Percentiles rank a stretch among this genome's conserved stretches.
Conservation (phyloP, 2,888 invertebrate species). For the Eristalis arbustorum region DNA sequence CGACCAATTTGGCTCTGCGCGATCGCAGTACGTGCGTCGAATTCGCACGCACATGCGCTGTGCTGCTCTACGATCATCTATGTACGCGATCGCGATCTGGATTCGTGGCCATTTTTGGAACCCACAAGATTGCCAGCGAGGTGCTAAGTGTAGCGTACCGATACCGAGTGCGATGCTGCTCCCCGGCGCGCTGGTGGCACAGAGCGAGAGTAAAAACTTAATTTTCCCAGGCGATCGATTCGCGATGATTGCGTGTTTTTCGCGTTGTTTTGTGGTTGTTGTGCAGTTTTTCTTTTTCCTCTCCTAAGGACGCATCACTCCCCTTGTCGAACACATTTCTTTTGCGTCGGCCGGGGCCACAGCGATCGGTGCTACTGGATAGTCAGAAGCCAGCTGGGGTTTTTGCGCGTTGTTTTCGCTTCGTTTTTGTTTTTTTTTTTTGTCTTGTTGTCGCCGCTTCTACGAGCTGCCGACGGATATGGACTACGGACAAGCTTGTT, state of each 20-base stretch:
- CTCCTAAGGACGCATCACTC: conserved; percentile 24
- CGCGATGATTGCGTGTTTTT: conserved; percentile 70
- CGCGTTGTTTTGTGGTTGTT: conserved; percentile 43
- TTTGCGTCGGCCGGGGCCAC: conserved; percentile 41
- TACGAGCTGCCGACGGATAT: conserved; percentile 50
- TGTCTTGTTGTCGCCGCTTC: background rate
- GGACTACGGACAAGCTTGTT: conserved; percentile 57
- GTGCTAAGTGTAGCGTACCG: conserved; percentile 68
- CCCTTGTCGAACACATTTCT: conserved; percentile 64
- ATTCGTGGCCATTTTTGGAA: conserved; percentile 68
- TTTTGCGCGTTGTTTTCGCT: conserved; percentile 47
- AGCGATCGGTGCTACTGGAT: conserved; percentile 22
- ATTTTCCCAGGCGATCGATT: conserved; percentile 70
- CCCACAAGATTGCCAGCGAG: conserved; percentile 38
- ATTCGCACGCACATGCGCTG: conserved; percentile 54
- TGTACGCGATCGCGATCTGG: conserved; percentile 62
- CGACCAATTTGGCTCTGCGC: conserved; percentile 63
- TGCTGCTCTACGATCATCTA: conserved; percentile 28
- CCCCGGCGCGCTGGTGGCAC: background rate
- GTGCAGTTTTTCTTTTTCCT: conserved; percentile 8
- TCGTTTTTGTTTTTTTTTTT: background rate
- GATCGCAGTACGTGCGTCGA: conserved; percentile 68
- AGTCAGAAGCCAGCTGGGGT: conserved; percentile 54
- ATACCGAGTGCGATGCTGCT: conserved; percentile 13
- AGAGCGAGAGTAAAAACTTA: conserved; percentile 53